Evolutionary conservation across 2,888 invertebrate species (phyloP).

Genomic region (Pollenia amentaria): DNA sequence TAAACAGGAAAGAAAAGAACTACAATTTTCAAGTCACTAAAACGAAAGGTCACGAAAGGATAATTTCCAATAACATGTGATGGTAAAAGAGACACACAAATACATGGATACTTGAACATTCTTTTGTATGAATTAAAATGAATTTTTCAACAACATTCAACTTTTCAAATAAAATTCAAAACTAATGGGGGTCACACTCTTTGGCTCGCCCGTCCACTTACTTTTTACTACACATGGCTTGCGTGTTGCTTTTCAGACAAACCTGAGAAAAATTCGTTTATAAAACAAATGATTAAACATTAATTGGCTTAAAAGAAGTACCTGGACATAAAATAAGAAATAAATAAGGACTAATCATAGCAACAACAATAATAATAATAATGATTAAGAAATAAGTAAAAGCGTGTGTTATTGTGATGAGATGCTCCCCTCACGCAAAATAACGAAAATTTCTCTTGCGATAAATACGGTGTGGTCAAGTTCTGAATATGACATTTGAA

Average conservation of each 20-base stretch:
- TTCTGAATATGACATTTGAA: slow-evolving; percentile 65
- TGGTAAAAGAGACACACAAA: slow-evolving; percentile 42
- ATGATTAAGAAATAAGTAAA: slow-evolving; percentile 66
- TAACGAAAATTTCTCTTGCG: neutral
- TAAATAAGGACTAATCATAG: slow-evolving; percentile 34
- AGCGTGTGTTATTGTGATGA: slow-evolving; percentile 16
- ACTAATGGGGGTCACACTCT: slow-evolving; percentile 59
- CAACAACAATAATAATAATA: slow-evolving; percentile 43
- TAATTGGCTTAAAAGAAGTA: slow-evolving; percentile 62
- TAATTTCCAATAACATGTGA: slow-evolving; percentile 73
- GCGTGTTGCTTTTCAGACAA: slow-evolving; percentile 62
- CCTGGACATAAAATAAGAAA: slow-evolving; percentile 40
- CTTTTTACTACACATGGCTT: slow-evolving; percentile 13
- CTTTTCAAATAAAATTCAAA: slow-evolving; percentile 47
- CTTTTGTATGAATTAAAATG: slow-evolving; percentile 35
- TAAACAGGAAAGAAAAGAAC: neutral
- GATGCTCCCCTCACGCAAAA: slow-evolving; percentile 14
- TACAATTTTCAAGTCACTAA: slow-evolving; percentile 50
- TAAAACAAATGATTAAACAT: slow-evolving; percentile 69
- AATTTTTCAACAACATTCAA: slow-evolving; percentile 64
- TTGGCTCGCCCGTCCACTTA: neutral
- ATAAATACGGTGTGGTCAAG: slow-evolving; percentile 59
- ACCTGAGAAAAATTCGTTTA: slow-evolving; percentile 61
- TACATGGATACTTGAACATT: slow-evolving; percentile 11
- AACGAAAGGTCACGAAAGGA: slow-evolving; percentile 76